These are phyloP conservation scores for Nemotelus nigrinus DNA, from an alignment of 2,888 invertebrate genomes.

Conservation along the genomic window DNA sequence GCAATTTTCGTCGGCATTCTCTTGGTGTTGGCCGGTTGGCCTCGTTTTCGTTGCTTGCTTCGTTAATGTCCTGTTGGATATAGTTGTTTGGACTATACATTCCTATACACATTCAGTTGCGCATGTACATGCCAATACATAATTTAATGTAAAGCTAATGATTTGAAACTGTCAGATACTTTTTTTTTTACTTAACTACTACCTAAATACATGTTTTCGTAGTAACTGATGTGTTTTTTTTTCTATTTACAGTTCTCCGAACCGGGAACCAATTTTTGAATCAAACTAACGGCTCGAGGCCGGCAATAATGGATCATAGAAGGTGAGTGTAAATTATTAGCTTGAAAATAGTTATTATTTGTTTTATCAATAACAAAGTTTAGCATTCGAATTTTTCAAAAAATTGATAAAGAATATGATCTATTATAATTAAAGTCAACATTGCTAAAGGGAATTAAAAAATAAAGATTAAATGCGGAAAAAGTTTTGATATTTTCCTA, in stretches of 20 bases:
- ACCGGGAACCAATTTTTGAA: constrained; percentile 23
- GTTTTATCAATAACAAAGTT: no score
- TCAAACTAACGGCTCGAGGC: constrained; percentile 42
- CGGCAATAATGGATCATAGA: constrained; percentile 44
- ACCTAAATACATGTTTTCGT: not conserved
- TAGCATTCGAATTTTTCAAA: no score
- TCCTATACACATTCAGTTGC: no score
- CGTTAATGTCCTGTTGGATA: not conserved
- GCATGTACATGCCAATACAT: no score
- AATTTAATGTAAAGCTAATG: no score
- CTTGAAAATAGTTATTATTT: no score
- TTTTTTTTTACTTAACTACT: not conserved
- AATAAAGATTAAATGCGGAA: no score
- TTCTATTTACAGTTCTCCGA: constrained; percentile 42
- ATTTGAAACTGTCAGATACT: not conserved
- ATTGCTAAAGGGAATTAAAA: no score
- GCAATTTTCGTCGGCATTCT: constrained; percentile 1
- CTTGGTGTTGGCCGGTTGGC: not conserved
- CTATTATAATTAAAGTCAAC: no score
- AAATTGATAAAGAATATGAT: no score
- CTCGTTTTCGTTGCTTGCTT: not conserved
- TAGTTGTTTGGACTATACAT: not conserved
- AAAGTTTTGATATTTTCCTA: no score
- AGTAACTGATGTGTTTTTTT: constrained; percentile 12
- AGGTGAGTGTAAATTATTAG: constrained; percentile 31